A percentile compares a stretch with the other conserved stretches of the same genome.
Evolutionary conservation across 2,113 vertebrate species (phyloP).

Genomic region (Opisthocomus hoazin): DNA sequence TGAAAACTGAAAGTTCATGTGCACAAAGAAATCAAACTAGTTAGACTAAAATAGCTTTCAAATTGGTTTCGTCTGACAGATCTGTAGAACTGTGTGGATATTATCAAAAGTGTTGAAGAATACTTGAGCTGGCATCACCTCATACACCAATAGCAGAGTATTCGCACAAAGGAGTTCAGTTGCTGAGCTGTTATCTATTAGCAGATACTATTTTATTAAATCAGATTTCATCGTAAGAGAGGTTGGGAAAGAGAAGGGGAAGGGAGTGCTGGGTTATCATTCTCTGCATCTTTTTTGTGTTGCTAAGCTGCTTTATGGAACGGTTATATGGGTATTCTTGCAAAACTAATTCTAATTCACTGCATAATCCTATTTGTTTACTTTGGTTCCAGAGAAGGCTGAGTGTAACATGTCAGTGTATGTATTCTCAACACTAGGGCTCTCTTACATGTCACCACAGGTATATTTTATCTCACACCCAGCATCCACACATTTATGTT

Average conservation of each 20-base stretch:
- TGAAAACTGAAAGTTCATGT: not conserved
- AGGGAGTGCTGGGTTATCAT: not conserved
- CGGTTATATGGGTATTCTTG: not conserved
- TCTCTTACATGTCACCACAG: not conserved
- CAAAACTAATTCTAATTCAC: slow-evolving; percentile 2
- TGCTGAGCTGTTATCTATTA: not conserved
- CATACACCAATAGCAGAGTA: not conserved
- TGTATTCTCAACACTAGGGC: not conserved
- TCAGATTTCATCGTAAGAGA: not conserved
- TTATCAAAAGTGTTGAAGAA: not conserved
- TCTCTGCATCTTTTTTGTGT: not conserved
- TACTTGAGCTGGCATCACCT: not conserved
- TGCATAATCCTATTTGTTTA: not conserved
- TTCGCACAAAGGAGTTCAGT: not conserved
- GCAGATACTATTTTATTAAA: not conserved
- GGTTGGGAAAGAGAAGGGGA: not conserved
- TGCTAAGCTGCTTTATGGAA: not conserved
- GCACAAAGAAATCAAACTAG: not conserved
- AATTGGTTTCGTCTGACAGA: not conserved
- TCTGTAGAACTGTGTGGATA: not conserved
- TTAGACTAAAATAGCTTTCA: not conserved
- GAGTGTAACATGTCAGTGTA: not conserved
- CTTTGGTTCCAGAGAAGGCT: not conserved
- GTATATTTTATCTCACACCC: not conserved
- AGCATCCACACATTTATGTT: not conserved